Base-by-base conservation (phyloP, 2,113 vertebrate species). In the Cyanocitta stelleri region DNA sequence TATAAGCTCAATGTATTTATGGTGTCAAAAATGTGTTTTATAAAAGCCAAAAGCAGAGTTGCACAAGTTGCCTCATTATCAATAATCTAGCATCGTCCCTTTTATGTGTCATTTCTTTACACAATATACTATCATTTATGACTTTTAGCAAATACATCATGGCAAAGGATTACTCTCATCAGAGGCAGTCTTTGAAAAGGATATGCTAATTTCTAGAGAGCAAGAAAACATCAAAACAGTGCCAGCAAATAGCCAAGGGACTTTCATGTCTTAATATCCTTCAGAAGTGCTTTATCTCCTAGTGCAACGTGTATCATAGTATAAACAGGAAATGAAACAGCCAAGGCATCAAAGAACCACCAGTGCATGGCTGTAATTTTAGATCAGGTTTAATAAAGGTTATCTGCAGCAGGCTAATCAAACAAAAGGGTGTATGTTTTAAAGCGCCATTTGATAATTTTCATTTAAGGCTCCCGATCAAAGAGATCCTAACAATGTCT, bases 141-240 rank as follows among this genome's bases (percentile, higher is more conserved):
- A 99, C 98, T 99, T 99, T 98, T 98, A 98, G 98, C 98, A 98
- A 98, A 99, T 97, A 97, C 98, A 98, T 98, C 98, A 98, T 98
- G 98, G 98, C 98, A 97, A 98, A 98, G 98, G 98, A 98, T 99
- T 98, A 98, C 98, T 98, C 98, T 99, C 98, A 98, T 98, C 98
- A 98, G 98, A 98, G 97, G 97, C 96, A 97, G 97, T 72, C 98
- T 99, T 99, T 99, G 98, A 99, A 99, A 98, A 97, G 98, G 98
- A 99, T 99, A 99, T 99, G 99, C 98, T 99, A 99, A 99, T 99
- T 99, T 98, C 98, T 97, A 98, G 98, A 98, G 98, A 99, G 98
- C 98, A 98, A 98, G 98, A 98, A 99, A 98, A 99, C 99, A 99
- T 99, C 98, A 99, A 99, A 99, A 99, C 98, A 98, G 98, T 98